Percentiles rank a stretch among this genome's conserved stretches.
These are phyloP conservation scores for Calosoma granatense DNA, from an alignment of 1,140 invertebrate genomes.

Conservation along the genomic window DNA sequence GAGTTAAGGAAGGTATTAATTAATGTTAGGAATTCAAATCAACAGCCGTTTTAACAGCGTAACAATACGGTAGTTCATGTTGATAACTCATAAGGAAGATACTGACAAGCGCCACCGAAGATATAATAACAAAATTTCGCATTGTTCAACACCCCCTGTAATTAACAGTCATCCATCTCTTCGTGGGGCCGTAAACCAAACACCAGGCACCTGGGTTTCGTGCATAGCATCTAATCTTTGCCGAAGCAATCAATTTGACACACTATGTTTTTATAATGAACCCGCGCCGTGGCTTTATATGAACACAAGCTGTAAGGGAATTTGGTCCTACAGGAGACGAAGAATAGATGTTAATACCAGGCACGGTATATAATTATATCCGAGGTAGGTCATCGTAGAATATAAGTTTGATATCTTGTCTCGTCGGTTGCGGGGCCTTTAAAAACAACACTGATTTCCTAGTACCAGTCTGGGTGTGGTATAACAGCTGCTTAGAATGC, in stretches of 20 bases:
- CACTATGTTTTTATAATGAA: conserved; percentile 3
- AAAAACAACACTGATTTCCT: neutral
- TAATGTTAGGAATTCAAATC: conserved; percentile 6
- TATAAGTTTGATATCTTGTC: neutral
- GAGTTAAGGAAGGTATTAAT: neutral
- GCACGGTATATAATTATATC: neutral
- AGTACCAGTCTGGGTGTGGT: neutral
- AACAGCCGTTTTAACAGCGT: no score
- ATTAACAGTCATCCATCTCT: neutral
- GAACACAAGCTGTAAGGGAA: neutral
- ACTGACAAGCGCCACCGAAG: neutral
- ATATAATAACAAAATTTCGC: conserved; percentile 8
- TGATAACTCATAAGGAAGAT: neutral
- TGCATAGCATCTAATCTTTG: neutral
- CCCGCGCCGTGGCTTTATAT: neutral
- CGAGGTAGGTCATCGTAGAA: neutral
- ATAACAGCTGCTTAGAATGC: neutral
- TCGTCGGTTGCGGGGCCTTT: neutral
- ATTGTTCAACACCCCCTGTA: neutral
- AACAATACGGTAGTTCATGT: conserved; percentile 1
- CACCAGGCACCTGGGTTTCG: neutral
- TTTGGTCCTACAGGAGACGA: neutral
- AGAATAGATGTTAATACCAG: no score
- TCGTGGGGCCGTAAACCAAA: neutral
- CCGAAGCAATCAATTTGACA: neutral